Evolutionary conservation across 2,888 invertebrate species (phyloP).

Genomic region (Nomada flava): DNA sequence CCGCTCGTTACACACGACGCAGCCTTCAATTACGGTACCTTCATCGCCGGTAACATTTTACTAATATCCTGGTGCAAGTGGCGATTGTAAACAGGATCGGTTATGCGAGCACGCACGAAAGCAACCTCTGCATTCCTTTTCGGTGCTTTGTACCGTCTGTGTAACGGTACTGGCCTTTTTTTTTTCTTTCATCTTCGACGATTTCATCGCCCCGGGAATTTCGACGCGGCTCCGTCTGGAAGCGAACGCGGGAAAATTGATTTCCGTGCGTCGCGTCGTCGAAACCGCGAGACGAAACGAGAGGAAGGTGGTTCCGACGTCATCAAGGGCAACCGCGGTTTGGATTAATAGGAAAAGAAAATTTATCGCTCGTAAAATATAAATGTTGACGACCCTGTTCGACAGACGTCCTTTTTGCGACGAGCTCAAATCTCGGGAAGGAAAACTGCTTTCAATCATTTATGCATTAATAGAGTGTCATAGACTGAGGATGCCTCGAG

Average conservation of each 20-base stretch:
- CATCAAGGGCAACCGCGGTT: conserved; percentile 24
- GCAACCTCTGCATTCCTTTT: conserved; percentile 42
- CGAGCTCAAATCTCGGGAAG: conserved; percentile 24
- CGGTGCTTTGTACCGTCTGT: conserved; percentile 32
- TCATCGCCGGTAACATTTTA: conserved; percentile 17
- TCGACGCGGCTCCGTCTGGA: not conserved
- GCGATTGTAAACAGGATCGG: conserved; percentile 29
- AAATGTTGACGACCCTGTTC: conserved; percentile 25
- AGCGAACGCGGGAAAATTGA: conserved; percentile 5
- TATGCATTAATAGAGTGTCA: conserved; percentile 11
- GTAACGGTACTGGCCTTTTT: conserved; percentile 52
- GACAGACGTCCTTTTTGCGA: not conserved
- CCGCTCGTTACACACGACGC: conserved; percentile 40
- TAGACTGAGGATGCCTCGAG: not conserved
- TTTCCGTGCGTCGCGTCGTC: not conserved
- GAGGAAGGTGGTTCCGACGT: not conserved
- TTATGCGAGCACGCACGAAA: conserved; percentile 25
- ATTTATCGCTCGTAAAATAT: conserved; percentile 25
- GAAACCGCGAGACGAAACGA: not conserved
- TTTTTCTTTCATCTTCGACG: not conserved
- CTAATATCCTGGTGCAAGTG: conserved; percentile 33
- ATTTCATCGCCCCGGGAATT: conserved; percentile 32
- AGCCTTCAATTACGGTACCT: conserved; percentile 46
- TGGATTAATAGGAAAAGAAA: conserved; percentile 19
- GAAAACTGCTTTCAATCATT: conserved; percentile 14